A percentile compares a stretch with the other conserved stretches of the same genome.
Conservation (phyloP, 2,797 vertebrate species). For the Anabacerthia variegaticeps region DNA sequence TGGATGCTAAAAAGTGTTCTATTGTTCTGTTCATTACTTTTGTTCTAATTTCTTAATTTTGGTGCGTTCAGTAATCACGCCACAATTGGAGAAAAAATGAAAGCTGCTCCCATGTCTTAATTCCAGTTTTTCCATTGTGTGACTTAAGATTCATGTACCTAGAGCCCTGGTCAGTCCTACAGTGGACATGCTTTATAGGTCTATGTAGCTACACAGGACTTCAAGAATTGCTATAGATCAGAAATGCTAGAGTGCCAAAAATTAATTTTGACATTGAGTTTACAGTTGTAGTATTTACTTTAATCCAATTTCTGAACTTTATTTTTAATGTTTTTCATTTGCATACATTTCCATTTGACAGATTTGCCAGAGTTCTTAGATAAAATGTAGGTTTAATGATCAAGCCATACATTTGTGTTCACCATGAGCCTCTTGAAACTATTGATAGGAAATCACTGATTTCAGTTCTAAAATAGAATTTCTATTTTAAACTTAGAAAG, state of each 20-base stretch:
- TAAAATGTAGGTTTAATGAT: neutral
- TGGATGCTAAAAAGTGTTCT: neutral
- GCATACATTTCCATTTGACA: neutral
- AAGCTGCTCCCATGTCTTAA: neutral
- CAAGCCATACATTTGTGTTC: neutral
- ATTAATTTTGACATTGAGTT: neutral
- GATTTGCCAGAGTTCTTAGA: neutral
- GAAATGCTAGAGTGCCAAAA: neutral
- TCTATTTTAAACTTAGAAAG: neutral
- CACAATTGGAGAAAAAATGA: neutral
- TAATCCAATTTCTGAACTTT: neutral
- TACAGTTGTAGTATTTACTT: neutral
- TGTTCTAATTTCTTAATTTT: neutral
- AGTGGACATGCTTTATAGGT: neutral
- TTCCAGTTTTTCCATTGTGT: rapidly evolving
- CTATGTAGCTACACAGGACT: neutral
- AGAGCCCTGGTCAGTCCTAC: neutral
- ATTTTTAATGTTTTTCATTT: neutral
- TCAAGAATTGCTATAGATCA: neutral
- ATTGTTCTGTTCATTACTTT: neutral
- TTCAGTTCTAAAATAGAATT: neutral
- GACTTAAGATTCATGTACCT: rapidly evolving
- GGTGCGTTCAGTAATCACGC: neutral
- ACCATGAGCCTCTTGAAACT: neutral
- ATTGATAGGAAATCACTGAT: neutral